Evolutionary conservation across 2,888 invertebrate genomes (phyloP).

Genomic region (Acheta domesticus): DNA sequence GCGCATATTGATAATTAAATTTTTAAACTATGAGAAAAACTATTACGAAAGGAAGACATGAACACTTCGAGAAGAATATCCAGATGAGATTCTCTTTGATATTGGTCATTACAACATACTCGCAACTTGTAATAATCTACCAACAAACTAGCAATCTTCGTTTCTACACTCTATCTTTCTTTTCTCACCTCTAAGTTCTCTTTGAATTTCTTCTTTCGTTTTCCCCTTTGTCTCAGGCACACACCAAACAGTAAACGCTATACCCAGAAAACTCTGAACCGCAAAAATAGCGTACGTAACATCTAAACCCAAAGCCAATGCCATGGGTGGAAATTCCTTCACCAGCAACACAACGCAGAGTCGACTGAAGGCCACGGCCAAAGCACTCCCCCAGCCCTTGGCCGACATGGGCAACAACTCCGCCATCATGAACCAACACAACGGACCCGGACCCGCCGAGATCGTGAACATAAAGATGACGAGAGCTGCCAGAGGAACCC

Average conservation of each 20-base stretch:
- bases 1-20: no score
- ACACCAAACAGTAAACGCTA: slow-evolving; percentile 26
- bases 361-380: slow-evolving; percentile 76
- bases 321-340: slow-evolving; percentile 45
- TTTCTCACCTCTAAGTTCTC: neutral
- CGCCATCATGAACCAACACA: slow-evolving; percentile 76
- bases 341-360: slow-evolving; percentile 68
- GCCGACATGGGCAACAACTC: slow-evolving; percentile 71
- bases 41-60: no score
- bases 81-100: no score
- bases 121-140: no score
- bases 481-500: slow-evolving; percentile 65
- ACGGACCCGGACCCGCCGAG: slow-evolving; percentile 71
- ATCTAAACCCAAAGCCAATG: neutral
- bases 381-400: slow-evolving; percentile 67
- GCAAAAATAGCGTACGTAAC: slow-evolving; percentile 30
- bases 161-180: no score
- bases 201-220: slow-evolving; percentile 25
- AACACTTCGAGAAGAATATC: no score
- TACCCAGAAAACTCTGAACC: slow-evolving; percentile 23
- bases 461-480: slow-evolving; percentile 66
- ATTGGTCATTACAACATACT: no score
- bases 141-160: no score
- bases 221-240: slow-evolving; percentile 34
- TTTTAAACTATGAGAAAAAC: no score